Conservation (phyloP, 2,113 vertebrate species). For the Amazona vittata region DNA sequence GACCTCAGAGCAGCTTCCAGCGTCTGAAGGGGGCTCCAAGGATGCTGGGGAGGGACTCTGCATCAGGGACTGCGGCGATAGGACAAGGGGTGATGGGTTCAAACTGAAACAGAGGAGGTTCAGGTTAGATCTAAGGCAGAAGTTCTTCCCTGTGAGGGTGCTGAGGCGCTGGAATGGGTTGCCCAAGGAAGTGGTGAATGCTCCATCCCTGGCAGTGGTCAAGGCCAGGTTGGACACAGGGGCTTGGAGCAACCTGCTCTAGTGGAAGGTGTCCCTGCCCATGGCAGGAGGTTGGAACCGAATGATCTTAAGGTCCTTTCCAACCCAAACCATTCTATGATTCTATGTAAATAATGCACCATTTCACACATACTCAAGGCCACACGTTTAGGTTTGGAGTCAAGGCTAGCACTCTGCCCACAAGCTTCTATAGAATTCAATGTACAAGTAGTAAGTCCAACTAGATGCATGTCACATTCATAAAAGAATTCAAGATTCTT, state of each 20-base stretch:
- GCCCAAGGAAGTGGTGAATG: too few species aligned
- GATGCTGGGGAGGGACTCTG: too few species aligned
- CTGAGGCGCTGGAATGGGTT: too few species aligned
- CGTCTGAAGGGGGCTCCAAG: too few species aligned
- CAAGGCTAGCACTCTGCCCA: not conserved
- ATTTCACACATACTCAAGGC: not conserved
- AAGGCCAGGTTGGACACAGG: not conserved
- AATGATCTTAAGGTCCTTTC: not conserved
- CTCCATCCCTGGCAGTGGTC: not conserved
- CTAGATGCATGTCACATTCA: not conserved
- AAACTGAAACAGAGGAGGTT: too few species aligned
- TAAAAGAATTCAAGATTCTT: not conserved
- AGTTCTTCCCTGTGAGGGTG: too few species aligned
- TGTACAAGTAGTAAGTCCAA: not conserved
- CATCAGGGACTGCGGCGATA: too few species aligned
- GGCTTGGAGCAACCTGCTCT: not conserved
- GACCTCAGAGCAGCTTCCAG: not conserved
- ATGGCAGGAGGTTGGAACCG: not conserved
- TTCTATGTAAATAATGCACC: not conserved
- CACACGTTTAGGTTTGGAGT: accelerated
- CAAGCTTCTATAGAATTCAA: not conserved
- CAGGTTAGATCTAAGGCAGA: too few species aligned
- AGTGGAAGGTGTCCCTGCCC: not conserved
- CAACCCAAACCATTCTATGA: not conserved
- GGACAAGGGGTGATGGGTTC: too few species aligned